Conservation (phyloP, 2,113 vertebrate genomes). For the Gallinago jamesoni region DNA sequence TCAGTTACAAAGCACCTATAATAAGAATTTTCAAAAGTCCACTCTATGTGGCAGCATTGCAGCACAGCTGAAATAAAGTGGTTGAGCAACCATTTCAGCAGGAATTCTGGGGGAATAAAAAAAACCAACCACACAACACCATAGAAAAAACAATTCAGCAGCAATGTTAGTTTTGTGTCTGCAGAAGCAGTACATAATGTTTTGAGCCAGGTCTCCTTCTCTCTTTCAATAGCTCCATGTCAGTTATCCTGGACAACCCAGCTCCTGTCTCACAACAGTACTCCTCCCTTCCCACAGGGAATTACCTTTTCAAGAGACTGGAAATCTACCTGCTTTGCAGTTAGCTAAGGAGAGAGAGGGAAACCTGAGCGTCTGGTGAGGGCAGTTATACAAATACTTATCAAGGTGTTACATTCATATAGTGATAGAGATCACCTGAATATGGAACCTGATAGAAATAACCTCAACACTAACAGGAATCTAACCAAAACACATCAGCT, state of each 20-base stretch:
- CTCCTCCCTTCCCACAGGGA: background rate
- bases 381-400: background rate
- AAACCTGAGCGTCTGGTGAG: background rate
- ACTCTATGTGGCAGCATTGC: background rate
- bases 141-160: background rate
- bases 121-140: rapidly evolving
- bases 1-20: background rate
- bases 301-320: background rate
- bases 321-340: background rate
- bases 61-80: background rate
- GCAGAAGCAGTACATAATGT: background rate
- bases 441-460: background rate
- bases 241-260: background rate
- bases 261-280: background rate
- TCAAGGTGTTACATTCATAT: background rate
- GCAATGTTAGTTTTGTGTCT: background rate
- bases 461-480: background rate
- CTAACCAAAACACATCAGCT: background rate
- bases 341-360: background rate
- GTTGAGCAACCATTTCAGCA: background rate
- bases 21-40: background rate
- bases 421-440: background rate
- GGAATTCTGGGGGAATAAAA: background rate
- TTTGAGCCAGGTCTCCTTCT: background rate
- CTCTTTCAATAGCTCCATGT: background rate